These are phyloP conservation scores for Motacilla alba DNA, from an alignment of 2,113 vertebrate genomes.

Conservation along the genomic window DNA sequence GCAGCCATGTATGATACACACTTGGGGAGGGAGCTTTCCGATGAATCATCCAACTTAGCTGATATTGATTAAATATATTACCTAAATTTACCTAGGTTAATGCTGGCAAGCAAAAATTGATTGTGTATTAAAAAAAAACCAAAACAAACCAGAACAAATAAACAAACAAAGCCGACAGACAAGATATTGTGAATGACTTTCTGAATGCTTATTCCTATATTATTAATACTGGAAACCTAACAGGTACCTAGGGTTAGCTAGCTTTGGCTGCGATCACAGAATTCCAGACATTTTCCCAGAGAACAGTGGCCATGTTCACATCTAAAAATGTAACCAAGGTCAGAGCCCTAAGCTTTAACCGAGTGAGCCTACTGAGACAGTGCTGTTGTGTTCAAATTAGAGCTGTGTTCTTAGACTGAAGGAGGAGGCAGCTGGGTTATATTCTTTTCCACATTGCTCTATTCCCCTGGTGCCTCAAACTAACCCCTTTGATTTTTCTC, in stretches of 20 bases:
- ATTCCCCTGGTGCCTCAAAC: neutral
- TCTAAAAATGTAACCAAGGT: neutral
- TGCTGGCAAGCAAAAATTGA: neutral
- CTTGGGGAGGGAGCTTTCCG: neutral
- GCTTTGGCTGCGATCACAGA: neutral
- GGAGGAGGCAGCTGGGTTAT: neutral
- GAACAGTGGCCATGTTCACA: neutral
- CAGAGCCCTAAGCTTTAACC: neutral
- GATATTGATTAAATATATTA: neutral
- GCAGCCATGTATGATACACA: neutral
- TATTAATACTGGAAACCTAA: neutral
- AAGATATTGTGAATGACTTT: neutral
- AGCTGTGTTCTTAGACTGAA: neutral
- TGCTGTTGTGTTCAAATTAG: neutral
- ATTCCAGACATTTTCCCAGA: neutral
- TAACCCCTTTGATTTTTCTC: neutral
- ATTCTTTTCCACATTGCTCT: neutral
- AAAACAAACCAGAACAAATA: neutral
- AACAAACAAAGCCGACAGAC: neutral
- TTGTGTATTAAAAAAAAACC: neutral
- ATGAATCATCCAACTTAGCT: neutral
- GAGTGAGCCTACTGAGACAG: neutral
- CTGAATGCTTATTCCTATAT: neutral
- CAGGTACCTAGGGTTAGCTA: neutral
- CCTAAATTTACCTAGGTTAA: neutral